Percentiles rank a stretch among this genome's conserved stretches.
These are phyloP conservation scores for Callopanchax toddi DNA, from an alignment of 2,113 vertebrate species.

Conservation along the genomic window DNA sequence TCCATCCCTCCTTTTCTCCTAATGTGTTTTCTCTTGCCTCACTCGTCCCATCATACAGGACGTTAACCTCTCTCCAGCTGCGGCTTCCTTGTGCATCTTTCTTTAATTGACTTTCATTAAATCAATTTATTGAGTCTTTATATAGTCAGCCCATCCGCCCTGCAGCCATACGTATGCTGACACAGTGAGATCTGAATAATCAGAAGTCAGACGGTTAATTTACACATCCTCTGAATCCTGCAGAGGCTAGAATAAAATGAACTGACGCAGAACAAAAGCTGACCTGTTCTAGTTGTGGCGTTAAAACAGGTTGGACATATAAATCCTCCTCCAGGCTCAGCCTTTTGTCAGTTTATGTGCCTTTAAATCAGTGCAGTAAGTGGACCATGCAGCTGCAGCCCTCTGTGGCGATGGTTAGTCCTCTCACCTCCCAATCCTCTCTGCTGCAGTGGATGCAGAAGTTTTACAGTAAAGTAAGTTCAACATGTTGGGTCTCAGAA, in stretches of 20 bases:
- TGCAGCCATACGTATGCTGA: slow-evolving; percentile 51
- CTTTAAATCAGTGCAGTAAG: slow-evolving; percentile 36
- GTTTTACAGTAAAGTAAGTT: slow-evolving; percentile 39
- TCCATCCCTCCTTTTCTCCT: too few relatives aligned
- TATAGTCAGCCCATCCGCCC: slow-evolving; percentile 26
- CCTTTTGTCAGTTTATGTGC: slow-evolving; percentile 13
- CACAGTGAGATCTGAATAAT: slow-evolving; percentile 38
- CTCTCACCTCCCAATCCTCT: slow-evolving; percentile 18
- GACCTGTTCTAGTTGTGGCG: slow-evolving; percentile 47
- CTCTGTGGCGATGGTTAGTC: slow-evolving; percentile 1
- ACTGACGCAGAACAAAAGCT: slow-evolving; percentile 53
- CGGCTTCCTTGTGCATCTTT: background rate
- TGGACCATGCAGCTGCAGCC: slow-evolving; percentile 9
- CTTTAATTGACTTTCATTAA: slow-evolving; percentile 38
- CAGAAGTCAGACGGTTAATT: slow-evolving; percentile 38
- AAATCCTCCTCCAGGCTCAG: slow-evolving; percentile 31
- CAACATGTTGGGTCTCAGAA: slow-evolving; percentile 24
- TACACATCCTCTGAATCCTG: slow-evolving; percentile 23
- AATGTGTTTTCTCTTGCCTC: background rate
- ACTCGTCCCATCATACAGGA: background rate
- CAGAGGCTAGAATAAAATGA: slow-evolving; percentile 42
- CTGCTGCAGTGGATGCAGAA: slow-evolving; percentile 15
- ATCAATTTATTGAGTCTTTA: slow-evolving; percentile 37
- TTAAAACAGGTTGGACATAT: slow-evolving; percentile 46
- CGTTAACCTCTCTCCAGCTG: background rate